These are phyloP conservation scores for Conus canariensis DNA, from an alignment of 2,888 invertebrate genomes.

Conservation along the genomic window DNA sequence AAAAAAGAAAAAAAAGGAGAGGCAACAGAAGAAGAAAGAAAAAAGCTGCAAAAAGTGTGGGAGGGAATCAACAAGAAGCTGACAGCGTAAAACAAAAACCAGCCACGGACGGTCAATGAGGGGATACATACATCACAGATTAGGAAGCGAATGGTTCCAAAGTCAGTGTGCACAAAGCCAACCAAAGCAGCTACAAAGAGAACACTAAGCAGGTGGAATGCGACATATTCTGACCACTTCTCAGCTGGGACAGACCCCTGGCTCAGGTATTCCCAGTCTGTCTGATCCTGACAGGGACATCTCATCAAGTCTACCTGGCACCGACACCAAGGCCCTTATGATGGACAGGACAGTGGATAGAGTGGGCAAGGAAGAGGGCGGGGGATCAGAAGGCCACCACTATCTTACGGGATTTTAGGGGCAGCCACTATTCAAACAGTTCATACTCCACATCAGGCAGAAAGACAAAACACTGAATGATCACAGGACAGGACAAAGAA, in stretches of 20 bases:
- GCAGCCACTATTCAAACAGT: too few species aligned
- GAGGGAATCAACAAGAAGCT: not conserved
- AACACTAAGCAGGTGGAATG: not conserved
- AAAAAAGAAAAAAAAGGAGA: not conserved
- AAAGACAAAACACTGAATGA: too few species aligned
- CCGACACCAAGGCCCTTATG: too few species aligned
- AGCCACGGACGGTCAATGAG: not conserved
- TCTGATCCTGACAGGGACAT: not conserved
- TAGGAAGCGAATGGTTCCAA: slow-evolving; percentile 6
- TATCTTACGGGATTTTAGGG: too few species aligned
- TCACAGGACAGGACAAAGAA: too few species aligned
- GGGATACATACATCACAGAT: not conserved
- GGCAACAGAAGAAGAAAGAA: not conserved
- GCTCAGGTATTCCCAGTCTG: too few species aligned
- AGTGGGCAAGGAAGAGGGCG: too few species aligned
- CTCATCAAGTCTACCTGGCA: not conserved
- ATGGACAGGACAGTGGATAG: too few species aligned
- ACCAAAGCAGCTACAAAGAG: not conserved
- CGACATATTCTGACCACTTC: not conserved
- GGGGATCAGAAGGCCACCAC: too few species aligned
- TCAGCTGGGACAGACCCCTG: not conserved
- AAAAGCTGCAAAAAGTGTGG: not conserved
- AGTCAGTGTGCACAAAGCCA: slow-evolving; percentile 7
- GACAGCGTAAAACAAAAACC: not conserved
- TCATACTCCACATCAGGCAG: too few species aligned